Base-by-base conservation (phyloP, 2,113 vertebrate genomes). In the Alaudala cheleensis region DNA sequence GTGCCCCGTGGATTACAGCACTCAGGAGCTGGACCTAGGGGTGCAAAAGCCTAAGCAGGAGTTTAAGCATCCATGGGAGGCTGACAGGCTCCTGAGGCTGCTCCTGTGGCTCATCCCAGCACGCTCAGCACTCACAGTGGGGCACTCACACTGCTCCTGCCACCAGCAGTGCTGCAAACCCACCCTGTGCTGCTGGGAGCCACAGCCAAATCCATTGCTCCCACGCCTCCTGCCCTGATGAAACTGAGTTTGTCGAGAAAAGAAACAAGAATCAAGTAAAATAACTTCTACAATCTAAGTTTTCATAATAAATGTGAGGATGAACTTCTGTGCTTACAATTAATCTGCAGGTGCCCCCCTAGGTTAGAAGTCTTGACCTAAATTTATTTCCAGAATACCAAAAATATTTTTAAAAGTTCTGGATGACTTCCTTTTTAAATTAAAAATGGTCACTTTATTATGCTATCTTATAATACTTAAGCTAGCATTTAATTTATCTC, bases 51-150 rank as follows among this genome's bases (percentile, higher is more conserved):
- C 28, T 31, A 22, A 50, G 10, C 10, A n/a, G 8, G 44, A 25
- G 11, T 5, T 22, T 3, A 17, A 53, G 33, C 7, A 1, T 17
- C 67, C 3, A 0, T 17, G 37, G 40, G 34, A 79, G 28, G 51
- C 42, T 31, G 47, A 9, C 6, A 2, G 0, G 0, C 39, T 67
- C 31, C 56, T 1, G 8, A 51, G 51, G 45, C 66, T 47, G 60
- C n/a, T 54, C 25, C 49, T 17, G 11, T 1, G 7, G 81, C 76
- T 62, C 14, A 17, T 23, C 57, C 40, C 56, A 23, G 18, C 20
- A n/a, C n/a, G 14, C 2, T 0, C 26, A 9, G 73, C 4, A 29
- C 44, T 42, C 1, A 0, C 21, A 19, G 5, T 2, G 6, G 50
- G 56, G 15, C 50, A 28, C 3, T n/a, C 29, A 7, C 14, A 15